Conservation (phyloP, 2,888 invertebrate genomes). For the Cryptocephalus moraei region DNA sequence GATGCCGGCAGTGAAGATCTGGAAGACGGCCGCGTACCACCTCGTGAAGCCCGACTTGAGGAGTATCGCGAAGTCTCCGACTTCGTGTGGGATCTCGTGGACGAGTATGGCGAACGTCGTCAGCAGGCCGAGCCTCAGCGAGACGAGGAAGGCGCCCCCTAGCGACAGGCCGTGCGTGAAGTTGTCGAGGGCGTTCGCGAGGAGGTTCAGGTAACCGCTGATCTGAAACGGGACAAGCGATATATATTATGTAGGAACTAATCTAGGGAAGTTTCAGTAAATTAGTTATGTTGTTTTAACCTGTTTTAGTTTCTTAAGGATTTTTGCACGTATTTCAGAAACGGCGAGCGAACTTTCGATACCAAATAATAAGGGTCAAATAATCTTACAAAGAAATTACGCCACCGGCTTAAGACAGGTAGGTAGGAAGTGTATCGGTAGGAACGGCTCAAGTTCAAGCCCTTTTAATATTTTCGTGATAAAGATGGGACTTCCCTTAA, state of each 20-base stretch:
- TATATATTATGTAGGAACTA: neutral
- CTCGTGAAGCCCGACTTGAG: conserved; percentile 85
- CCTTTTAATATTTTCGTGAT: too few relatives aligned
- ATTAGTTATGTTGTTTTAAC: too few relatives aligned
- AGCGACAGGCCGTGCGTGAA: conserved; percentile 97
- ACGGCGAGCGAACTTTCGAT: too few relatives aligned
- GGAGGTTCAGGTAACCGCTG: conserved; percentile 86
- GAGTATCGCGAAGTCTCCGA: conserved; percentile 97
- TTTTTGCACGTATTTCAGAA: too few relatives aligned
- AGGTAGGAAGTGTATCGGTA: too few relatives aligned
- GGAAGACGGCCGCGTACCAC: conserved; percentile 92
- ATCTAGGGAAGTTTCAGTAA: too few relatives aligned
- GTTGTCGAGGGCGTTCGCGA: conserved; percentile 96
- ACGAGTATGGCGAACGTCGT: conserved; percentile 91
- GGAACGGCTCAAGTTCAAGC: too few relatives aligned
- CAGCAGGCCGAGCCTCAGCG: conserved; percentile 77
- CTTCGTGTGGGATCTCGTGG: conserved; percentile 97
- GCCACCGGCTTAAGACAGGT: too few relatives aligned
- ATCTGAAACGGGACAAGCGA: conserved; percentile 41
- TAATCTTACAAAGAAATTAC: too few relatives aligned
- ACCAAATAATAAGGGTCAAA: too few relatives aligned
- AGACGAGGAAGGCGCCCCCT: conserved; percentile 93
- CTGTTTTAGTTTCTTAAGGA: too few relatives aligned
- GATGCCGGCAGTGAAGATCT: conserved; percentile 81
- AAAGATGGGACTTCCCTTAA: too few relatives aligned